These are phyloP conservation scores for Colistium nudipinnis DNA, from an alignment of 2,113 vertebrate genomes.

Conservation along the genomic window DNA sequence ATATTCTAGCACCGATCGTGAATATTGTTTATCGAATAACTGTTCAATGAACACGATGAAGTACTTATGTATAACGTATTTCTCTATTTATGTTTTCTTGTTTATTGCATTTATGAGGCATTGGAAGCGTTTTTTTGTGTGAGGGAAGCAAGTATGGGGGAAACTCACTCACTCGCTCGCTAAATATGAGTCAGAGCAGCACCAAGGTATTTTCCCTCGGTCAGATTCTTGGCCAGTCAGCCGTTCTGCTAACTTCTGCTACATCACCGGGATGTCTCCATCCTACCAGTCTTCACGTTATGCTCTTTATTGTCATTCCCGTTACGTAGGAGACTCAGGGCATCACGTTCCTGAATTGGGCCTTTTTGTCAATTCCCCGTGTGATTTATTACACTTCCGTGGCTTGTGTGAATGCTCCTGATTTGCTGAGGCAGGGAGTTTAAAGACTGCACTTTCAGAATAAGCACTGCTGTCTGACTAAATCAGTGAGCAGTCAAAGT, in stretches of 20 bases:
- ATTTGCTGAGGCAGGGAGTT: conserved; percentile 8
- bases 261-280: conserved; percentile 20
- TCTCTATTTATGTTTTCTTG: too few species aligned
- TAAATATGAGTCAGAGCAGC: conserved; percentile 36
- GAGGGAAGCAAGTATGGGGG: too few species aligned
- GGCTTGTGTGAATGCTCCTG: not conserved
- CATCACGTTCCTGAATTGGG: conserved; percentile 3
- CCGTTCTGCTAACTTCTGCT: conserved; percentile 20
- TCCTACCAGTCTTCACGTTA: not conserved
- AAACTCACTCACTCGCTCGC: not conserved
- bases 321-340: not conserved
- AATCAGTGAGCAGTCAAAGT: not conserved
- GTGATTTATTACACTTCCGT: not conserved
- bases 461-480: not conserved
- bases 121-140: too few species aligned
- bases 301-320: not conserved
- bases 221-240: conserved; percentile 21
- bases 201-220: conserved; percentile 18
- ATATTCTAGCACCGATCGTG: not conserved
- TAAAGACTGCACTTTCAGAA: not conserved
- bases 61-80: too few species aligned
- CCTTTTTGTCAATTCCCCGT: conserved; percentile 6
- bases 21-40: not conserved
- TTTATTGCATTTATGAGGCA: too few species aligned
- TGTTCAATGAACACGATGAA: not conserved